These are phyloP conservation scores for Coracias cyanogaster DNA, from an alignment of 2,797 vertebrate genomes.

Conservation along the genomic window DNA sequence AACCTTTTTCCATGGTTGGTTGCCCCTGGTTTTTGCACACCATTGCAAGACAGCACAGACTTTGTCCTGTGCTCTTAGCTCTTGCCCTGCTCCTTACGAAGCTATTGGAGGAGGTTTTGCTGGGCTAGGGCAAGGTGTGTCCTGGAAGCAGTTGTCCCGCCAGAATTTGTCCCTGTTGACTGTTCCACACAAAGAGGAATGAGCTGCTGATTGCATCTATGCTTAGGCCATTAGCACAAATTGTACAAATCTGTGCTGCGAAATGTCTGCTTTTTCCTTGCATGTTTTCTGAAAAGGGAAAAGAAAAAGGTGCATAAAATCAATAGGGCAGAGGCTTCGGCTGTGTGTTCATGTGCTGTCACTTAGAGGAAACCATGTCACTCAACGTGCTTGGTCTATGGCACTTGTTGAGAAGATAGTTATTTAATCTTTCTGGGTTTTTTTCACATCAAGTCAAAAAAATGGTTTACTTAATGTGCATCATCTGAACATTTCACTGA, in stretches of 20 bases:
- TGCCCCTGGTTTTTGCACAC: not conserved
- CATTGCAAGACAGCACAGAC: not conserved
- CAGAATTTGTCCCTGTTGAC: not conserved
- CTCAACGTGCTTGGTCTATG: not conserved
- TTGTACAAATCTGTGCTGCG: slow-evolving; percentile 29
- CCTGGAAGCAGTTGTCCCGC: not conserved
- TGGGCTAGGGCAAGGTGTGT: not conserved
- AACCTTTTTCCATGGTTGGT: not conserved
- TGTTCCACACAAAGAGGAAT: not conserved
- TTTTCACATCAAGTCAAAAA: slow-evolving; percentile 11
- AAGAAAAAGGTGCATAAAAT: not conserved
- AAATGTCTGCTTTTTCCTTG: slow-evolving; percentile 31
- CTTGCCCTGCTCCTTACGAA: accelerated
- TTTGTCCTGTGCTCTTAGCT: not conserved
- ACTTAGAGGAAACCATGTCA: not conserved
- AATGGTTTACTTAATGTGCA: slow-evolving; percentile 13
- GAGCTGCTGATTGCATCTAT: not conserved
- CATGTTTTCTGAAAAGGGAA: not conserved
- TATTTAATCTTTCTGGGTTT: not conserved
- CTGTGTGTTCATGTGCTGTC: slow-evolving; percentile 14
- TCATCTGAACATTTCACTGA: slow-evolving; percentile 26
- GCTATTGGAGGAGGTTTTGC: not conserved
- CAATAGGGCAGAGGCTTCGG: not conserved
- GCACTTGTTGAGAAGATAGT: not conserved
- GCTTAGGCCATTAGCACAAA: slow-evolving; percentile 10